Conservation (phyloP, 2,797 vertebrate genomes). For the Pogoniulus pusillus region DNA sequence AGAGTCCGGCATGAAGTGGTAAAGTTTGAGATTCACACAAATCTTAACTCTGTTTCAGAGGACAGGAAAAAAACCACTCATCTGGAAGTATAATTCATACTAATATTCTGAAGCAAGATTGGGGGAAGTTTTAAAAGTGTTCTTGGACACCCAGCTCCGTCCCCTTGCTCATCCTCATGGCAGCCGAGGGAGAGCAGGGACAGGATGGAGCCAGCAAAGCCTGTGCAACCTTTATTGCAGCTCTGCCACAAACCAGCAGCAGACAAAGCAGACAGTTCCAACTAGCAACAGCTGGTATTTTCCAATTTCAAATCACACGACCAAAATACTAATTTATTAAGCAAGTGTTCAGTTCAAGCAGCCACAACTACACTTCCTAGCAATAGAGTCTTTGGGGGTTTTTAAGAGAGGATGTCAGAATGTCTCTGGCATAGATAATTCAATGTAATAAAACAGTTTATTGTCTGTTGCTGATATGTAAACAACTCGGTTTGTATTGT, state of each 20-base stretch:
- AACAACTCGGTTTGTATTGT: slow-evolving; percentile 56
- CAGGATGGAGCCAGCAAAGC: background rate
- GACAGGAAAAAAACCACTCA: background rate
- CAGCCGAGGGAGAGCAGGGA: accelerated
- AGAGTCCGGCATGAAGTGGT: background rate
- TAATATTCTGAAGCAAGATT: background rate
- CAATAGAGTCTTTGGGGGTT: background rate
- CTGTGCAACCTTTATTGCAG: slow-evolving; percentile 43
- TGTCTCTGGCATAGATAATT: slow-evolving; percentile 67
- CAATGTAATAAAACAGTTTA: slow-evolving; percentile 67
- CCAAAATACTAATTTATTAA: slow-evolving; percentile 75
- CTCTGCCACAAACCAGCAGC: background rate
- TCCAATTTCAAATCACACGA: slow-evolving; percentile 71
- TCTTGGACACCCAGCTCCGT: background rate
- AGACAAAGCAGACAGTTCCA: slow-evolving; percentile 52
- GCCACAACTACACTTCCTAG: slow-evolving; percentile 35
- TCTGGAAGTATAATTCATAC: background rate
- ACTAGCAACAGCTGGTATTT: slow-evolving; percentile 73
- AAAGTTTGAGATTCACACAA: background rate
- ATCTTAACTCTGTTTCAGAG: background rate
- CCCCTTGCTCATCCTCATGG: accelerated
- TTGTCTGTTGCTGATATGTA: slow-evolving; percentile 63
- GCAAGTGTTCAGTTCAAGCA: slow-evolving; percentile 43
- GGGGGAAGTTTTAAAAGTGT: background rate
- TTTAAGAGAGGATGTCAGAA: slow-evolving; percentile 16